Conservation (phyloP, 30 jellyfish, hydroid and myxozoan genomes). For the Morbakka virulenta region DNA sequence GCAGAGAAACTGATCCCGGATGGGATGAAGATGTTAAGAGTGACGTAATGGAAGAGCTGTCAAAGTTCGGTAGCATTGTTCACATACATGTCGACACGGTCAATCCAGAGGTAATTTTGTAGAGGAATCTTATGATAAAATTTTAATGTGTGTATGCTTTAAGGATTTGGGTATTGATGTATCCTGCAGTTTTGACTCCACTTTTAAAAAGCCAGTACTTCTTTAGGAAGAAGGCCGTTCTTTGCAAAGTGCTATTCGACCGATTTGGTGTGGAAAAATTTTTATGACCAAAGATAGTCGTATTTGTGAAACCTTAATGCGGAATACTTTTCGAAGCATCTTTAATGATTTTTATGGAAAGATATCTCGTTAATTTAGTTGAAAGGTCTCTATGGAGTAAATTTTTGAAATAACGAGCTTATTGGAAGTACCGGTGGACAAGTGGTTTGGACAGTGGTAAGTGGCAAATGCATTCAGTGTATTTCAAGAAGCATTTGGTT, state of each 20-base stretch:
- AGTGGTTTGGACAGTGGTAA: no score
- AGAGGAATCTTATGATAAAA: not conserved
- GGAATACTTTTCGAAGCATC: no score
- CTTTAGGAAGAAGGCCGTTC: not conserved
- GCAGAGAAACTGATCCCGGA: slow-evolving; percentile 81
- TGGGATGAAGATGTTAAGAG: slow-evolving; percentile 86
- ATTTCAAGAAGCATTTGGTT: no score
- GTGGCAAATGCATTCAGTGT: no score
- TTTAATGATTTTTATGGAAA: no score
- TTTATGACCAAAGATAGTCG: not conserved
- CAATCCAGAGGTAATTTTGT: slow-evolving; percentile 82
- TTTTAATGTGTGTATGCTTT: no score
- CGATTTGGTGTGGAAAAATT: not conserved
- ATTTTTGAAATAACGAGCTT: no score
- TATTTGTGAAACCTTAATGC: no score
- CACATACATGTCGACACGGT: slow-evolving; percentile 92
- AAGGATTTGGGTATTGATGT: not conserved
- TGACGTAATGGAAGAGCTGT: slow-evolving; percentile 85
- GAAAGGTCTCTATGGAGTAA: no score
- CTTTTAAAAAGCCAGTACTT: no score
- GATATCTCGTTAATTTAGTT: no score
- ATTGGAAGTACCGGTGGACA: no score
- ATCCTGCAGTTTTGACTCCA: not conserved
- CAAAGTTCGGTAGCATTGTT: slow-evolving; percentile 79
- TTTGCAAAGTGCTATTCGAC: not conserved